These are phyloP conservation scores for Acronicta alni DNA, from an alignment of 2,888 invertebrate species.

Conservation along the genomic window DNA sequence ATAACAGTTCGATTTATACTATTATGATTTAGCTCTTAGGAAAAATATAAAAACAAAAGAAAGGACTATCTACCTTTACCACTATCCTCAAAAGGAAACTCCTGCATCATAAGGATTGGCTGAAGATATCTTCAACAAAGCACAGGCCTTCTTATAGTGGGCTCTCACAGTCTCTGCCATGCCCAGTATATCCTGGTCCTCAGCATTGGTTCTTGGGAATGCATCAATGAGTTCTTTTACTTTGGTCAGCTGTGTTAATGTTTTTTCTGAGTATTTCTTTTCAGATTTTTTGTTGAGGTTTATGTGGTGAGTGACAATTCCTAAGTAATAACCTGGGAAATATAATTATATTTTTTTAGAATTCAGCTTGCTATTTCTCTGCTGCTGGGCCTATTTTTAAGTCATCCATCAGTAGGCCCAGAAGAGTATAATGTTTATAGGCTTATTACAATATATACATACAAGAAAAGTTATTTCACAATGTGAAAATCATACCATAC, in stretches of 20 bases:
- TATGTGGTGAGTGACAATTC: constrained; percentile 88
- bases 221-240: constrained; percentile 89
- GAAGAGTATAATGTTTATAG: too few relatives aligned
- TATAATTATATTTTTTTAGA: too few relatives aligned
- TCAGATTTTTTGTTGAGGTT: constrained; percentile 65
- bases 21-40: too few relatives aligned
- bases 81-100: constrained; percentile 88
- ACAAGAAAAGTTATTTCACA: too few relatives aligned
- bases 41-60: too few relatives aligned
- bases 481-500: too few relatives aligned
- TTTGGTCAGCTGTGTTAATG: constrained; percentile 85
- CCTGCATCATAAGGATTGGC: constrained; percentile 88
- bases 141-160: constrained; percentile 92
- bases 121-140: constrained; percentile 90
- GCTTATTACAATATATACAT: too few relatives aligned
- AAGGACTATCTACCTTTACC: constrained; percentile 32
- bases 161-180: constrained; percentile 91
- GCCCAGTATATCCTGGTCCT: constrained; percentile 91
- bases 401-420: too few relatives aligned
- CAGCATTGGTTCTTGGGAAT: constrained; percentile 91
- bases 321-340: constrained; percentile 91
- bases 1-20: too few relatives aligned
- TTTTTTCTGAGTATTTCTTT: constrained; percentile 85
- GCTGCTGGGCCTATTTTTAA: too few relatives aligned
- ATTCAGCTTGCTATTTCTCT: too few relatives aligned